Evolutionary conservation across 2,888 invertebrate species (phyloP), one percentile per base, ranked within the genome.

Genomic region (Meliscaeva auricollis): DNA sequence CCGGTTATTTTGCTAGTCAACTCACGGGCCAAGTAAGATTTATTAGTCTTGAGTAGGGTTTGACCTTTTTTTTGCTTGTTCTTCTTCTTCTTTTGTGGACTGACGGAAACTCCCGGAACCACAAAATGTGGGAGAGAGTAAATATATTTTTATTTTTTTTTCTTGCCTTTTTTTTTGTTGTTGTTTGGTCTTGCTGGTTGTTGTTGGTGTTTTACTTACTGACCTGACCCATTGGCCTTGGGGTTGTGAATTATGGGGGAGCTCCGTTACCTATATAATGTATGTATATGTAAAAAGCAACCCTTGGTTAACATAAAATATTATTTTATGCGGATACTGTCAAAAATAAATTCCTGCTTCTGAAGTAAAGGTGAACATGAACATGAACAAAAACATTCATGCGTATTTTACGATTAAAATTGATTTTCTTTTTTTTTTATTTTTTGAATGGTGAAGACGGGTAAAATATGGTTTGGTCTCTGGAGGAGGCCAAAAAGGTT

Each of bases 31-130:
- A 46, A 54, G 54, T 26, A 70, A 73, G 78, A 78, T 82, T 78
- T 82, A 82, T 78, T 82, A 48, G 82, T 73, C 68, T 52, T 48
- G 52, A 68, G 46, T 73, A 62, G 68, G 30, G 73, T 52, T 78
- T 77, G 73, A 68, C 73, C 68, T 46, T 73, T 68, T 58, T 69
- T 68, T 52, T 20, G 3, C 11, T 15, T 32, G 32, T 35, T 13
- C 4, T 7, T 58, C 17, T 58, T 11, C 5, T 1, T 20, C 3
- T 17, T 13, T 20, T 54, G 5, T 11, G 35, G 8, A 20, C 30
- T 11, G 20, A 58, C 17, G 35, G 15, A 50, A 66, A 66, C 22
- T 22, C 50, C 48, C 50, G n/a, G n/a, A 66, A 11, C 66, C 32
- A 22, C 22, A 32, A 5, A 58, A n/a, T n/a, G n/a, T n/a, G 32